Evolutionary conservation across 2,888 invertebrate species (phyloP), one percentile per base, ranked within the genome.

Genomic region (Aphrophora alni): DNA sequence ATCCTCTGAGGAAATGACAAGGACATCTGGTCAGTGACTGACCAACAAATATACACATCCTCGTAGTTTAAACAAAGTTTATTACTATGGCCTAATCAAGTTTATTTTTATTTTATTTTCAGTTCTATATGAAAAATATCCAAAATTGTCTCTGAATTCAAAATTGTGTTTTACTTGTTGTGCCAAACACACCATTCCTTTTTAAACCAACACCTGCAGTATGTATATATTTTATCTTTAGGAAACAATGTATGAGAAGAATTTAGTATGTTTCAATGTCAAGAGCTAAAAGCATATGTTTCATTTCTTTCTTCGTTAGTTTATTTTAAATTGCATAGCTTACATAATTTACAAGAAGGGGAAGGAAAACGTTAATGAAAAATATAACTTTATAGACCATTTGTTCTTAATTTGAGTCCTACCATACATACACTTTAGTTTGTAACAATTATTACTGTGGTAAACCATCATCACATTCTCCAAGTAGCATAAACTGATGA

Each of bases 1-100:
- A 98, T 91, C 98, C 98, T 82, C 90, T 98, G 86, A 93, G 94
- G 89, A 96, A 96, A 85, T 90, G 90, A 71, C 59, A 59, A 59
- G 0, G 0, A 7, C 21, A 21, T 21, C 21, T 4, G n/a, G 59
- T 59, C 59, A 3, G 21, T 21, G 59, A 59, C 21, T 3, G 14
- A n/a, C 59, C 21, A 21, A 59, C 21, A 59, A 59, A 10, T 21
- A 21, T 59, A 59, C 59, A 59, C 59, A 2, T 59, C 59, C 12
- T 10, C 21, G 59, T 21, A 59, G 21, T 59, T 59, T 12, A 10
- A 59, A 21, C 33, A 33, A 33, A 33, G 33, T 8, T 33, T n/a
- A n/a, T n/a, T 33, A 5, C 59, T 21, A 59, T 14, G 3, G 2
- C 3, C 7, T 59, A 59, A 59, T 14, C 21, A 59, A 7, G 21